Base-by-base conservation (phyloP, 2,797 vertebrate species). In the Cuculus canorus region DNA sequence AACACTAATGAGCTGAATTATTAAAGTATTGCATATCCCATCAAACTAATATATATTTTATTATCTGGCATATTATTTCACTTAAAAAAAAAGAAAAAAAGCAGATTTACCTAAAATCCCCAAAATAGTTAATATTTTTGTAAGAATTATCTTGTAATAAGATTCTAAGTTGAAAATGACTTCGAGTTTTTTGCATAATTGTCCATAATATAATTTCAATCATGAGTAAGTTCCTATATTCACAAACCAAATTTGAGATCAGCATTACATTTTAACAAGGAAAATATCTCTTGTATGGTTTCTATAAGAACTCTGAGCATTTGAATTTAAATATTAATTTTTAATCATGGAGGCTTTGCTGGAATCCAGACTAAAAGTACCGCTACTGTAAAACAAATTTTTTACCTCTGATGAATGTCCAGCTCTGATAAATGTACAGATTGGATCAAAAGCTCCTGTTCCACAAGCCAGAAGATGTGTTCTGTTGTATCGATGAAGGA, bases 371-470 rank as follows among this genome's bases (percentile, higher is more conserved):
- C 2, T 0, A 1, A 39, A 84, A 56, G 4, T 33, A 8, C 47
- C 33, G 66, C 7, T 23, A 17, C 7, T 61, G 3, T 11, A 63
- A 71, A 88, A 22, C 6, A 18, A 30, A 65, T 53, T 32, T 92
- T 98, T 98, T 97, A 99, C 99, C 99, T 99, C 98, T 70, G 97
- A 97, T 13, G 97, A 97, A 79, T 98, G 97, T 69, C 99, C 98
- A 72, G 98, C 98, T 97, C 97, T 98, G 94, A 99, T 77, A 75
- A 99, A 98, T 50, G 97, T 92, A 80, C 99, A 99, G 21, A 98
- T 30, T 0, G 99, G 99, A 96, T 99, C 98, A 82, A 99, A 99
- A 17, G 99, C 99, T 86, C 99, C 99, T 11, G 99, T 99, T 54
- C 99, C 99, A 92, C 99, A 99, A 16, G 97, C 98, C 94, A 99